phyloP scores from a whole-genome alignment of 2,888 invertebrate genomes.

The Lasius fuliginosus region DNA sequence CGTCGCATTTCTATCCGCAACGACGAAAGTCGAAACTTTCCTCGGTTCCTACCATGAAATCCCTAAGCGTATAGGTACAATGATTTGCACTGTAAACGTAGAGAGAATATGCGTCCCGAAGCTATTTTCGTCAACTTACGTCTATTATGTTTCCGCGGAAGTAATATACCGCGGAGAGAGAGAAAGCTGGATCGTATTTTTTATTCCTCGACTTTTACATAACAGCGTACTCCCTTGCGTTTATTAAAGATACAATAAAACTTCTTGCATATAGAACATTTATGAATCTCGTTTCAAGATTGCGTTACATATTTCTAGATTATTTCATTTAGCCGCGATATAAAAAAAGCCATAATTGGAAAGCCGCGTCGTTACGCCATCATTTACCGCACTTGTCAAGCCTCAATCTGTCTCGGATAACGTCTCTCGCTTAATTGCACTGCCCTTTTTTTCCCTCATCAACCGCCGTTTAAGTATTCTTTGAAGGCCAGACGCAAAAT shows the following conservation, averaged over 20 bases:
- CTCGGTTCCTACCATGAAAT: slow-evolving; percentile 44
- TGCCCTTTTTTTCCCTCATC: slow-evolving; percentile 55
- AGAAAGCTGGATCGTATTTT: slow-evolving; percentile 24
- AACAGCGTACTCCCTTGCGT: neutral
- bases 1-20: slow-evolving; percentile 16
- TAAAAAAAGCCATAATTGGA: slow-evolving; percentile 17
- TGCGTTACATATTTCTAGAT: neutral
- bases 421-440: slow-evolving; percentile 66
- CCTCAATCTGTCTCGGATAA: slow-evolving; percentile 40
- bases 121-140: slow-evolving; percentile 38
- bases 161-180: neutral
- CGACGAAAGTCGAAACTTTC: slow-evolving; percentile 54
- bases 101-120: slow-evolving; percentile 40
- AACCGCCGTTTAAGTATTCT: slow-evolving; percentile 72
- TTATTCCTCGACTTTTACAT: slow-evolving; percentile 20
- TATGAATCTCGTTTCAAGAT: neutral
- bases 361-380: neutral
- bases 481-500: slow-evolving; percentile 75
- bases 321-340: neutral
- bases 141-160: slow-evolving; percentile 21
- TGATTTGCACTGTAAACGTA: slow-evolving; percentile 51
- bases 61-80: slow-evolving; percentile 47
- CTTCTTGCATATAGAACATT: neutral
- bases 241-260: neutral
- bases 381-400: slow-evolving; percentile 28